These are phyloP conservation scores for Exocentrus adspersus DNA, from an alignment of 2,888 invertebrate genomes.

Conservation along the genomic window DNA sequence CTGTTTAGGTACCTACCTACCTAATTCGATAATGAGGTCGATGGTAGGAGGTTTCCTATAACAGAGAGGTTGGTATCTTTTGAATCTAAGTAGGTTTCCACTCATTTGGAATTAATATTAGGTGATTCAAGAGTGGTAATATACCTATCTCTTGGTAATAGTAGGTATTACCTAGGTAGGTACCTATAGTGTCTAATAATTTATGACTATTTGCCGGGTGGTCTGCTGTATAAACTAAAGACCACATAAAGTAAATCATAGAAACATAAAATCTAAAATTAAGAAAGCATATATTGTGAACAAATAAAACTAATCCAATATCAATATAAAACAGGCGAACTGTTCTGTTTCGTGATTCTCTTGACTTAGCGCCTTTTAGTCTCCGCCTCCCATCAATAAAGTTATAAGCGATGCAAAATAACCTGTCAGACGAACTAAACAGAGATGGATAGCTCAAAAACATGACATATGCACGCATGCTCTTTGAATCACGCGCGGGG, in stretches of 20 bases:
- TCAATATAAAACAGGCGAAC: constrained; percentile 58
- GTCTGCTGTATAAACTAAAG: background rate
- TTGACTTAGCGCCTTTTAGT: constrained; percentile 63
- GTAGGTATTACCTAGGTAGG: too few species aligned
- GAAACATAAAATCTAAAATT: constrained; percentile 44
- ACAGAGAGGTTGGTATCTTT: too few species aligned
- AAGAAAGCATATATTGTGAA: constrained; percentile 52
- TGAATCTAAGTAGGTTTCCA: too few species aligned
- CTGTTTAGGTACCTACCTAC: too few species aligned
- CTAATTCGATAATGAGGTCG: too few species aligned
- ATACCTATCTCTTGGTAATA: too few species aligned
- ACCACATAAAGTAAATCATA: constrained; percentile 29
- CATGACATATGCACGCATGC: constrained; percentile 58
- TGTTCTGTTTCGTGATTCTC: constrained; percentile 56
- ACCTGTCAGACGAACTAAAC: constrained; percentile 39
- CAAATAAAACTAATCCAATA: constrained; percentile 58
- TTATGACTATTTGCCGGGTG: background rate
- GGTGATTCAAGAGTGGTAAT: too few species aligned
- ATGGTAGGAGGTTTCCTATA: too few species aligned
- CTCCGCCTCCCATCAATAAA: constrained; percentile 60
- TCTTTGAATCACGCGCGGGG: constrained; percentile 56
- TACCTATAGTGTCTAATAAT: too few species aligned
- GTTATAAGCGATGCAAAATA: constrained; percentile 45
- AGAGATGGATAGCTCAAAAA: constrained; percentile 47
- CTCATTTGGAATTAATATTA: too few species aligned